A percentile compares a stretch with the other conserved stretches of the same genome.
phyloP scores from a whole-genome alignment of 2,888 invertebrate genomes.

The Scaptomyza polygonia region DNA sequence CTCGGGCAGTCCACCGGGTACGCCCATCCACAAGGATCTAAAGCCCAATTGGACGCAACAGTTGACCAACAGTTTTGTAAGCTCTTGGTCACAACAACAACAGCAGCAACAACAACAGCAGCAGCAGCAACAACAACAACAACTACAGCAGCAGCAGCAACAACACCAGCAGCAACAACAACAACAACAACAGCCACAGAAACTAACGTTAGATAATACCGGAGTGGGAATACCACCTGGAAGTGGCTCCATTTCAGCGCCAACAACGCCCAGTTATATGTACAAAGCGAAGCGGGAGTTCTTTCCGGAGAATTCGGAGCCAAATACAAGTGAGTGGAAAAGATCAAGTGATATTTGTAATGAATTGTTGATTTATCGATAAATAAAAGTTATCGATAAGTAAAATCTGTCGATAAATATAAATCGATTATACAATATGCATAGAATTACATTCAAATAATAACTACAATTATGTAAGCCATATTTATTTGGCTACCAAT shows the following conservation, averaged over 20 bases:
- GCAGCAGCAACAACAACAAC: conserved; percentile 58
- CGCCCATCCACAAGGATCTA: conserved; percentile 87
- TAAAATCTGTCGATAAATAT: neutral
- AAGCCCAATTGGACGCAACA: conserved; percentile 83
- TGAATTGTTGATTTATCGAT: too few relatives aligned
- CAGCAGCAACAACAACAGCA: conserved; percentile 65
- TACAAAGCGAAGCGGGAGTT: conserved; percentile 88
- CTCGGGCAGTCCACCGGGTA: conserved; percentile 86
- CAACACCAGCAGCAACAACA: conserved; percentile 67
- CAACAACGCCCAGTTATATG: conserved; percentile 85
- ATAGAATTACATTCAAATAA: too few relatives aligned
- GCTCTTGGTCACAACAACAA: conserved; percentile 82
- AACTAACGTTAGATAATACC: conserved; percentile 69
- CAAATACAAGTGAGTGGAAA: conserved; percentile 91
- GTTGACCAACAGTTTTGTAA: conserved; percentile 83
- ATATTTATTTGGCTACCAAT: too few relatives aligned
- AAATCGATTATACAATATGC: neutral
- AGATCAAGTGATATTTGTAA: too few relatives aligned
- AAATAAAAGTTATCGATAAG: neutral
- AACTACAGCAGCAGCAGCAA: conserved; percentile 55
- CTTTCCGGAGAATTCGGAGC: conserved; percentile 93
- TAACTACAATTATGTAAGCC: too few relatives aligned
- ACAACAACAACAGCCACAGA: conserved; percentile 65
- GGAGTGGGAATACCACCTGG: conserved; percentile 51
- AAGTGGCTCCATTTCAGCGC: conserved; percentile 83